A percentile compares a stretch with the other conserved stretches of the same genome.
Conservation (phyloP, 2,113 vertebrate species). For the Sorex fumeus region DNA sequence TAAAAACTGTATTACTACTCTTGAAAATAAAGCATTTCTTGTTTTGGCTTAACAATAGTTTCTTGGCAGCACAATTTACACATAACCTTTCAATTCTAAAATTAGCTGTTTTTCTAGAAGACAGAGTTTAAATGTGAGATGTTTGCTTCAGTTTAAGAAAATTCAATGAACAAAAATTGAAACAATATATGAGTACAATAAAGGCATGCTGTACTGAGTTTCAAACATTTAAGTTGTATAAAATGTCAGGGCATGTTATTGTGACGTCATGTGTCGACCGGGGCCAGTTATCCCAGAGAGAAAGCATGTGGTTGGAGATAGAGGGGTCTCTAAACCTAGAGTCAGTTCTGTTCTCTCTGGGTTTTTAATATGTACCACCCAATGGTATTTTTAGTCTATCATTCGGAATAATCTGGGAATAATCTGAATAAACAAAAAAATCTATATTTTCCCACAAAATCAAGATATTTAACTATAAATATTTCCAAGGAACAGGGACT, state of each 20-base stretch:
- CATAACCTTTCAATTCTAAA: background rate
- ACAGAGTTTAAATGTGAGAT: background rate
- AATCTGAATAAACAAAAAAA: too few relatives aligned
- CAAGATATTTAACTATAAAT: background rate
- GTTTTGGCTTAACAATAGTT: background rate
- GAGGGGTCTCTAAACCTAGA: fast-evolving
- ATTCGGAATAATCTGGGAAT: background rate
- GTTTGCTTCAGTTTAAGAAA: background rate
- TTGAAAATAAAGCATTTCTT: background rate
- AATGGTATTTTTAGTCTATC: background rate
- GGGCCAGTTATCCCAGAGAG: too few relatives aligned
- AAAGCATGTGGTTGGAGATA: background rate
- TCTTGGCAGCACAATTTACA: background rate
- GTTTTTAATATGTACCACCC: background rate
- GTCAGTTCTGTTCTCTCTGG: background rate
- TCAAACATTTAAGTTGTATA: background rate
- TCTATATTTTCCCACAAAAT: background rate
- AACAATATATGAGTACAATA: background rate
- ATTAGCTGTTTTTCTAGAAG: background rate
- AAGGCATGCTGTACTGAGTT: background rate
- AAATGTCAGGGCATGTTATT: background rate
- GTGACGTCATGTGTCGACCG: background rate
- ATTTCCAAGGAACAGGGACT: background rate
- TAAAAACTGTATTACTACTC: background rate
- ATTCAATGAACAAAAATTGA: background rate